Conservation (phyloP, 2,113 vertebrate genomes). For the Charina bottae region DNA sequence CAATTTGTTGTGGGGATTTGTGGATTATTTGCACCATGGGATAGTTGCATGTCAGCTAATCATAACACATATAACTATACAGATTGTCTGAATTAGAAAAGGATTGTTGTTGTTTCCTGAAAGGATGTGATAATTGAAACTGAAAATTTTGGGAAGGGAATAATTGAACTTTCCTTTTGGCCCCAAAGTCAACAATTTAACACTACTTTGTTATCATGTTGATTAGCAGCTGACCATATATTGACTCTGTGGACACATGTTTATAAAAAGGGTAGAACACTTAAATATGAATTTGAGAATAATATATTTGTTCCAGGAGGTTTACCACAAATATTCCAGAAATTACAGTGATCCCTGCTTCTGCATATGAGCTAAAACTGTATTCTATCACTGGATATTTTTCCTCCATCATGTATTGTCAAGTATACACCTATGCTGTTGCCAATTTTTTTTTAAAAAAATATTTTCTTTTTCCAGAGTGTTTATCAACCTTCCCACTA, state of each 20-base stretch:
- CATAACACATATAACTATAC: conserved; percentile 22
- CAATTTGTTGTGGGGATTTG: not conserved
- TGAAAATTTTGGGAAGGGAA: not conserved
- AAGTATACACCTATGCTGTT: conserved; percentile 57
- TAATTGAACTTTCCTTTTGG: not conserved
- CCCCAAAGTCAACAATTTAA: conserved; percentile 16
- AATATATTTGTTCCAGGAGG: conserved; percentile 71
- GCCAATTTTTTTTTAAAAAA: conserved; percentile 64
- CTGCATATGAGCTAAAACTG: conserved; percentile 76
- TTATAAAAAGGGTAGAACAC: conserved; percentile 65
- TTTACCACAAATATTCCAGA: conserved; percentile 75
- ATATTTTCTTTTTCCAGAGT: conserved; percentile 54
- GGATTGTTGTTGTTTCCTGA: conserved; percentile 38
- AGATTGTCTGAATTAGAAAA: conserved; percentile 47
- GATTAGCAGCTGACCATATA: conserved; percentile 61
- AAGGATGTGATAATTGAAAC: conserved; percentile 45
- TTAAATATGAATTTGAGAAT: conserved; percentile 65
- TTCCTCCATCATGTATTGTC: conserved; percentile 53
- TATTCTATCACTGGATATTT: conserved; percentile 71
- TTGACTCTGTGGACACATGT: conserved; percentile 64
- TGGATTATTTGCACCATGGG: conserved; percentile 5
- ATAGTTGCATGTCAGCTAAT: conserved; percentile 1
- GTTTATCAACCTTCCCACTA: conserved; percentile 61
- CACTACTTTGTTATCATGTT: conserved; percentile 25
- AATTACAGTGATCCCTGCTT: conserved; percentile 71